Evolutionary conservation across 2,888 invertebrate genomes (phyloP).

Genomic region (Stramonita haemastoma): DNA sequence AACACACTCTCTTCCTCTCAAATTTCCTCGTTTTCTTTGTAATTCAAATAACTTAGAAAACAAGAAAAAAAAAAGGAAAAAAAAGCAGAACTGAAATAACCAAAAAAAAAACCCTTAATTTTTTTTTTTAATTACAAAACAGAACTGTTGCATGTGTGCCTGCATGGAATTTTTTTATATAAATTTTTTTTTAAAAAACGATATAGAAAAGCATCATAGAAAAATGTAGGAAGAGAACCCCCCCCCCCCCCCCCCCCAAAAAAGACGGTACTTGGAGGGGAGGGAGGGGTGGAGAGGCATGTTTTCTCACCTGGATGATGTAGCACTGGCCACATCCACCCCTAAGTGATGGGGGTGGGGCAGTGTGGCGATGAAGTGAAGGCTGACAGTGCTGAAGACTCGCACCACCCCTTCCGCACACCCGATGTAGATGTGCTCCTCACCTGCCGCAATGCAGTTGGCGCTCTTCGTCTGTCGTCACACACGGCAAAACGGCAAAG

Average conservation of each 20-base stretch:
- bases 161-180: neutral
- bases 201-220: neutral
- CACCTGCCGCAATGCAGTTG: slow-evolving; percentile 93
- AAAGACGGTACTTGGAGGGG: too few species aligned
- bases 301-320: slow-evolving; percentile 64
- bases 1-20: too few species aligned
- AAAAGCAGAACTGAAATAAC: too few species aligned
- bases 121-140: neutral
- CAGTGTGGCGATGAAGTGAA: slow-evolving; percentile 84
- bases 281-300: neutral
- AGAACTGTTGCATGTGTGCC: neutral
- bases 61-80: too few species aligned
- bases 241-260: too few species aligned
- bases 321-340: slow-evolving; percentile 87
- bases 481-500: neutral
- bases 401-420: slow-evolving; percentile 96
- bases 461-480: slow-evolving; percentile 93
- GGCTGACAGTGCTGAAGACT: slow-evolving; percentile 89
- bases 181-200: neutral
- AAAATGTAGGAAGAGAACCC: neutral
- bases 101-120: too few species aligned
- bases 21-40: too few species aligned
- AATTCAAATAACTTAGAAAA: too few species aligned
- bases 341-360: slow-evolving; percentile 90
- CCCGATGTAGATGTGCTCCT: slow-evolving; percentile 93